Evolutionary conservation across 2,888 invertebrate genomes (phyloP).

Genomic region (Tenthredo mesomela): DNA sequence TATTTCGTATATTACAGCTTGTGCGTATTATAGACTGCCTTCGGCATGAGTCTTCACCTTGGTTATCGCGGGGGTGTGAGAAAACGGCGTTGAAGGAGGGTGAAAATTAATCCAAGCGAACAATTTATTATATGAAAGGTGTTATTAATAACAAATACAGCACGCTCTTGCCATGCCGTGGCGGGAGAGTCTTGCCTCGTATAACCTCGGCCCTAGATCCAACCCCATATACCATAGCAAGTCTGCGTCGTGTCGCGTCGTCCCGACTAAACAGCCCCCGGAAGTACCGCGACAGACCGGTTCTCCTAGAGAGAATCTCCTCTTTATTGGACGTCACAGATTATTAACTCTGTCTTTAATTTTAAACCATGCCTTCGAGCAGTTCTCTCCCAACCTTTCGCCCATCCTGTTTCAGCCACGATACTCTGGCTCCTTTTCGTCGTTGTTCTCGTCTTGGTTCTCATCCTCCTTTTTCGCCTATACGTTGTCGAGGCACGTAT

Average conservation of each 20-base stretch:
- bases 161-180: constrained; percentile 10
- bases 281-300: constrained; percentile 43
- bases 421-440: constrained; percentile 13
- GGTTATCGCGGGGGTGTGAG: not conserved
- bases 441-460: not conserved
- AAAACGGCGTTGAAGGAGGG: constrained; percentile 30
- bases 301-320: constrained; percentile 30
- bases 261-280: constrained; percentile 24
- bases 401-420: not conserved
- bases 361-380: constrained; percentile 39
- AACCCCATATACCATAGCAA: not conserved
- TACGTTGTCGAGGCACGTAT: constrained; percentile 28
- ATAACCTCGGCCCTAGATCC: constrained; percentile 12
- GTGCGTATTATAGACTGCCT: constrained; percentile 20
- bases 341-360: constrained; percentile 49
- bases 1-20: not conserved
- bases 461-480: not conserved
- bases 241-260: not conserved
- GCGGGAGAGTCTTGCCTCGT: not conserved
- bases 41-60: not conserved
- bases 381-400: not conserved
- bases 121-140: constrained; percentile 56
- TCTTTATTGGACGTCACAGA: constrained; percentile 47
- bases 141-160: constrained; percentile 50
- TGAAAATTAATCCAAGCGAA: constrained; percentile 52